Percentiles rank a stretch among this genome's conserved stretches.
These are phyloP conservation scores for Triplophysa siluroides DNA, from an alignment of 2,113 vertebrate species.

Conservation along the genomic window DNA sequence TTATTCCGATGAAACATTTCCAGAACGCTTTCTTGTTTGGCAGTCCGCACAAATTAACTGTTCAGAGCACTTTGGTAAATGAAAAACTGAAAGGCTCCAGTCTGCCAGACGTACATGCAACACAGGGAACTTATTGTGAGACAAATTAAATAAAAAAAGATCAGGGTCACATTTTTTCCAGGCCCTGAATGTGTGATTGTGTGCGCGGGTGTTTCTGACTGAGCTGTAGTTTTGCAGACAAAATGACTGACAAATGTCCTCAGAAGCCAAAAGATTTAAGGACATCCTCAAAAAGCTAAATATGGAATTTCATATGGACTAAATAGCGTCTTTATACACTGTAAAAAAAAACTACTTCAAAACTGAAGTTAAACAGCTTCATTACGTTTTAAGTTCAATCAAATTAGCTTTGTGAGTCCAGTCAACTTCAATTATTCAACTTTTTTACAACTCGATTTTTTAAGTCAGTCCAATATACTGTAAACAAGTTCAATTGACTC, in stretches of 20 bases:
- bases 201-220: not conserved
- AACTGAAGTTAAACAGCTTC: no score
- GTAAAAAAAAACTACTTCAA: no score
- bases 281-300: no score
- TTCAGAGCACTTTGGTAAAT: constrained; percentile 38
- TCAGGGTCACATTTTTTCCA: constrained; percentile 53
- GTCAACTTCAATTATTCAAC: no score
- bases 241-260: not conserved
- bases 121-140: constrained; percentile 51
- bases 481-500: no score
- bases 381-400: no score
- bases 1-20: constrained; percentile 37
- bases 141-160: constrained; percentile 21
- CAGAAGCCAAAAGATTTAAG: not conserved
- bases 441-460: no score
- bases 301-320: no score
- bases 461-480: no score
- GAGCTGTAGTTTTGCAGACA: not conserved
- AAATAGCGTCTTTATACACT: no score
- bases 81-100: constrained; percentile 22
- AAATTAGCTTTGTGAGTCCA: no score
- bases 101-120: constrained; percentile 25
- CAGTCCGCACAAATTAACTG: constrained; percentile 17
- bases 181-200: not conserved
- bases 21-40: constrained; percentile 19